These are phyloP conservation scores for Eurytoma adleriae DNA, from an alignment of 2,888 invertebrate genomes.

Conservation along the genomic window DNA sequence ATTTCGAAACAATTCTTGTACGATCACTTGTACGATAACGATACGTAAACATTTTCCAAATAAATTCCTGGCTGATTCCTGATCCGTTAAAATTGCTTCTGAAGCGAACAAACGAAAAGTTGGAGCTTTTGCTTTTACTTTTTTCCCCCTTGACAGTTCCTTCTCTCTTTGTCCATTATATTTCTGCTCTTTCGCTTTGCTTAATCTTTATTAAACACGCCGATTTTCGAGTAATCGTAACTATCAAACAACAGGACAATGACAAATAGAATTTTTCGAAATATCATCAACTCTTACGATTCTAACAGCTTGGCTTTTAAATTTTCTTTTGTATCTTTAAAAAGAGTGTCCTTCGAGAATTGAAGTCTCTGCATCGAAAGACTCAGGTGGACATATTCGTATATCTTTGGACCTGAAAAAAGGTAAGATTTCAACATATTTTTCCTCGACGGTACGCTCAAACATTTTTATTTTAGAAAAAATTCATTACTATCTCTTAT, in stretches of 20 bases:
- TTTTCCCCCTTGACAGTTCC: background rate
- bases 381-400: constrained; percentile 36
- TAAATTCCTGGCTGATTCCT: background rate
- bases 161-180: background rate
- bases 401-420: constrained; percentile 17
- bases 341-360: constrained; percentile 26
- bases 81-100: constrained; percentile 3
- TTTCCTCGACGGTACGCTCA: constrained; percentile 1
- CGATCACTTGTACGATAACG: background rate
- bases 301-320: constrained; percentile 52
- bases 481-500: background rate
- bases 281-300: constrained; percentile 53
- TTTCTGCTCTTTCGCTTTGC: background rate
- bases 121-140: background rate
- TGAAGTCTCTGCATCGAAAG: constrained; percentile 34
- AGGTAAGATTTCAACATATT: background rate
- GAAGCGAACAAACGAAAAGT: constrained; percentile 14
- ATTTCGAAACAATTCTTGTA: constrained; percentile 23
- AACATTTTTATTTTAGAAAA: constrained; percentile 8
- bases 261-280: constrained; percentile 54
- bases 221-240: constrained; percentile 42
- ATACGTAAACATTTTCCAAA: background rate
- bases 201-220: constrained; percentile 32
- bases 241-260: constrained; percentile 47
- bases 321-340: constrained; percentile 36